phyloP scores from a whole-genome alignment of 2,797 vertebrate genomes.

The Ceyx erithaca region DNA sequence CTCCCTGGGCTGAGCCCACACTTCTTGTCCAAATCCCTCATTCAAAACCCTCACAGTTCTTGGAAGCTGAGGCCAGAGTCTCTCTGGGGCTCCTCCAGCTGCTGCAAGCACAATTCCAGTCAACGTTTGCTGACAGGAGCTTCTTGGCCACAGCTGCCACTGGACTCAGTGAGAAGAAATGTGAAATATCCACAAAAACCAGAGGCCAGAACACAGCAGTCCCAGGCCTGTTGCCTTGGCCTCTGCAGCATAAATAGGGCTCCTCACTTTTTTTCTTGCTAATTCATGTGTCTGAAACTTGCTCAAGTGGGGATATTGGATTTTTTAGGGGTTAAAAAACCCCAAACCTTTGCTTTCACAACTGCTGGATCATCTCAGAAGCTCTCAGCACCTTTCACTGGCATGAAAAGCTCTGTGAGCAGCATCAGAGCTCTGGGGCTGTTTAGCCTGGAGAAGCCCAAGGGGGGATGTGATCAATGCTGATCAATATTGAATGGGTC shows the following conservation, averaged over 20 bases:
- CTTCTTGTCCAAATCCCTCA: not conserved
- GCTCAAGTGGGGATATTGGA: fast-evolving
- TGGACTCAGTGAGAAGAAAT: not conserved
- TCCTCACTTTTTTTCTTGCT: not conserved
- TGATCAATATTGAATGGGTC: not conserved
- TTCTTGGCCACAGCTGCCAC: not conserved
- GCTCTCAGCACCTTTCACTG: not conserved
- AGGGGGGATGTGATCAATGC: not conserved
- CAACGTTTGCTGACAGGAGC: not conserved
- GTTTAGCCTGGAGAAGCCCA: not conserved
- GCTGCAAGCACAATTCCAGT: not conserved
- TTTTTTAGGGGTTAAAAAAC: not conserved
- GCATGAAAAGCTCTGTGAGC: not conserved
- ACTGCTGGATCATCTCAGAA: not conserved
- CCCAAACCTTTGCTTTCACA: not conserved
- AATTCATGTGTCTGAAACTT: not conserved
- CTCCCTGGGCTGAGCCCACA: not conserved
- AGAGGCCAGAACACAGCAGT: fast-evolving
- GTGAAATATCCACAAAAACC: not conserved
- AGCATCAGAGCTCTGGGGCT: not conserved
- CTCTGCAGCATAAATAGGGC: fast-evolving
- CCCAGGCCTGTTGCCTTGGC: not conserved
- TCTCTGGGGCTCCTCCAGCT: not conserved
- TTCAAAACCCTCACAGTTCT: not conserved
- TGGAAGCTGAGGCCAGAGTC: not conserved